Evolutionary conservation across 2,888 invertebrate genomes (phyloP).

Genomic region (Drosophila ustulata): DNA sequence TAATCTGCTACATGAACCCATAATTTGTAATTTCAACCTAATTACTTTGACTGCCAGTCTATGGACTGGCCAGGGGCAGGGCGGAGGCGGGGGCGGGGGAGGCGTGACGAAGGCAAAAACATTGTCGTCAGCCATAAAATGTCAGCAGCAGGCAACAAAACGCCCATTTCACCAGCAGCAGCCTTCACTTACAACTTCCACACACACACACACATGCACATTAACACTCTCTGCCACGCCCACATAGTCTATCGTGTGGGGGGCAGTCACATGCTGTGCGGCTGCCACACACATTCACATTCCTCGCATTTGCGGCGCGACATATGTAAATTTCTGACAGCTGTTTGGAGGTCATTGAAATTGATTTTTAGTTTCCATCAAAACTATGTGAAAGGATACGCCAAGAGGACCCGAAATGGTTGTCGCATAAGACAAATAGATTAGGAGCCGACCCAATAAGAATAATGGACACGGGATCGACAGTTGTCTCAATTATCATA

Average conservation of each 20-base stretch:
- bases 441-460: neutral
- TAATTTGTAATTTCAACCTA: conserved; percentile 82
- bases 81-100: neutral
- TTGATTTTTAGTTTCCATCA: conserved; percentile 53
- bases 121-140: conserved; percentile 73
- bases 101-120: conserved; percentile 61
- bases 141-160: conserved; percentile 74
- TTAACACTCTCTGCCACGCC: conserved; percentile 57
- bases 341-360: conserved; percentile 67
- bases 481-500: neutral
- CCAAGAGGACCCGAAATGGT: conserved; percentile 14
- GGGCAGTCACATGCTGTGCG: conserved; percentile 44
- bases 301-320: conserved; percentile 42
- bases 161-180: conserved; percentile 65
- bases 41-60: conserved; percentile 64
- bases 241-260: conserved; percentile 23
- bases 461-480: conserved; percentile 7
- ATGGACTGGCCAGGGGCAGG: neutral
- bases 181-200: conserved; percentile 41
- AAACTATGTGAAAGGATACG: neutral
- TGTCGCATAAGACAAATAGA: neutral
- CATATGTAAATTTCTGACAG: conserved; percentile 72
- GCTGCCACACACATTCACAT: conserved; percentile 42
- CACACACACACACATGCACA: conserved; percentile 23
- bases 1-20: conserved; percentile 80